phyloP scores from a whole-genome alignment of 2,888 invertebrate genomes.

The Pecten maximus region DNA sequence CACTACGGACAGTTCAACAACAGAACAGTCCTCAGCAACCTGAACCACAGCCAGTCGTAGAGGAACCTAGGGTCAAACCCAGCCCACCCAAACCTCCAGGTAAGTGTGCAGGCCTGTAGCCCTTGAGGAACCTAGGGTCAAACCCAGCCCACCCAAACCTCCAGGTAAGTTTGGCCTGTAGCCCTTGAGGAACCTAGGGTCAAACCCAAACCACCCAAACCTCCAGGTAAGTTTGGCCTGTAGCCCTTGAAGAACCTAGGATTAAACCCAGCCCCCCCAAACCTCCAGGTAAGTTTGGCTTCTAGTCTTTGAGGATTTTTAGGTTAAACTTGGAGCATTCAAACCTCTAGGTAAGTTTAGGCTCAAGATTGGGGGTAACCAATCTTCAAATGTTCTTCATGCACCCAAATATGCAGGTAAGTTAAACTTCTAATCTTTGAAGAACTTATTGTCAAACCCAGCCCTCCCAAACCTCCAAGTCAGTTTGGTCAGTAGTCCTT shows the following conservation, averaged over 20 bases:
- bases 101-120: background rate
- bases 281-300: background rate
- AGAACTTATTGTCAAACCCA: background rate
- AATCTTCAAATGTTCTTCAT: too few species aligned
- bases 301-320: background rate
- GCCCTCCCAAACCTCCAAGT: background rate
- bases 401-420: too few species aligned
- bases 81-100: background rate
- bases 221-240: background rate
- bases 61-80: background rate
- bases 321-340: background rate
- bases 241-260: background rate
- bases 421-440: background rate
- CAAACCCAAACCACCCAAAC: background rate
- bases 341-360: background rate
- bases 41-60: background rate
- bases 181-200: background rate
- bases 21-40: background rate
- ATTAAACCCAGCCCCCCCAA: background rate
- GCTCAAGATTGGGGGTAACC: too few species aligned
- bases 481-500: background rate
- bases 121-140: background rate
- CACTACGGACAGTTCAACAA: background rate
- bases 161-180: background rate
- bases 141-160: background rate